Percentiles rank a stretch among this genome's conserved stretches.
phyloP scores from a whole-genome alignment of 2,888 invertebrate species.

The Cryptophagus acutangulus region DNA sequence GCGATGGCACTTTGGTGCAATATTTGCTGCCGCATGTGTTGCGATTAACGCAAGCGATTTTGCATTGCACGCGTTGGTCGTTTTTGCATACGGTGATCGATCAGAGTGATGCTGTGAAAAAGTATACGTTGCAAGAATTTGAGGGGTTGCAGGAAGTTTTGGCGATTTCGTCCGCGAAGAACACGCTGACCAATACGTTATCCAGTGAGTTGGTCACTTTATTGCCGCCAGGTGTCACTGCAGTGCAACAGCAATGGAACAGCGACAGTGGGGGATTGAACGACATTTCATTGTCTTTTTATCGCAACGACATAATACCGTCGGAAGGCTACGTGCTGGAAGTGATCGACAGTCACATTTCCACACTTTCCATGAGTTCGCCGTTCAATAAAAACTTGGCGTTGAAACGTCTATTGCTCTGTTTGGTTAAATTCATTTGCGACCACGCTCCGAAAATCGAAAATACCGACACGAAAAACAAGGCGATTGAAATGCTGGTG shows the following conservation, averaged over 20 bases:
- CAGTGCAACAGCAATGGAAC: slow-evolving; percentile 61
- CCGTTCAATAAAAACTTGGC: slow-evolving; percentile 59
- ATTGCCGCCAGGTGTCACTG: slow-evolving; percentile 53
- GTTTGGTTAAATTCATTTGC: slow-evolving; percentile 60
- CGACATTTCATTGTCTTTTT: slow-evolving; percentile 63
- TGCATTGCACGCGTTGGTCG: slow-evolving; percentile 58
- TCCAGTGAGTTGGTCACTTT: slow-evolving; percentile 52
- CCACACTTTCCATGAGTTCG: slow-evolving; percentile 58
- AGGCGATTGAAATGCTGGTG: slow-evolving; percentile 64
- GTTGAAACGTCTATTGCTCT: slow-evolving; percentile 60
- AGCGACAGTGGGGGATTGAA: slow-evolving; percentile 50
- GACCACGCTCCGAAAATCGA: slow-evolving; percentile 60
- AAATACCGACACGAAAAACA: slow-evolving; percentile 57
- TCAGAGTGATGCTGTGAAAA: slow-evolving; percentile 45
- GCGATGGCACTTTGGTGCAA: slow-evolving; percentile 45
- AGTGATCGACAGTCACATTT: slow-evolving; percentile 64
- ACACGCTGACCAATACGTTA: slow-evolving; percentile 42
- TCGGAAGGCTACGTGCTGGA: slow-evolving; percentile 78
- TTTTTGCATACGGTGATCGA: slow-evolving; percentile 43
- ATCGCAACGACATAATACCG: slow-evolving; percentile 73
- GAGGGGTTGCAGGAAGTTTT: slow-evolving; percentile 47
- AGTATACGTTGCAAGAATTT: slow-evolving; percentile 49
- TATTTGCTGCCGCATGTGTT: slow-evolving; percentile 64
- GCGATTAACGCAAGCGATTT: slow-evolving; percentile 59
- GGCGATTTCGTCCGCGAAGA: slow-evolving; percentile 46